Evolutionary conservation across 2,797 vertebrate species (phyloP).

Genomic region (Hydrolagus colliei): DNA sequence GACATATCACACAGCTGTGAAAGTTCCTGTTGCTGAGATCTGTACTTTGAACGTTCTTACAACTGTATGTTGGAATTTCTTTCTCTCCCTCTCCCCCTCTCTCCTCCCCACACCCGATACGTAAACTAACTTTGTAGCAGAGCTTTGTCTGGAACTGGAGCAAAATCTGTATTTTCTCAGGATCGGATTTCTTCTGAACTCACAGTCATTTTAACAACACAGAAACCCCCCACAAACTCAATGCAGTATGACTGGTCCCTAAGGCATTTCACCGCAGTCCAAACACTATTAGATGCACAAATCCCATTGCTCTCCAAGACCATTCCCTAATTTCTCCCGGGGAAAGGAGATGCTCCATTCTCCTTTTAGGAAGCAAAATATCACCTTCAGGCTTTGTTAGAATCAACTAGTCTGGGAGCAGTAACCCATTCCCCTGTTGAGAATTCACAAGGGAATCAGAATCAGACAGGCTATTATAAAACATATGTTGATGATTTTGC

Average conservation of each 20-base stretch:
- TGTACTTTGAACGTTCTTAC: too few relatives aligned
- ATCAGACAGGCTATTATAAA: not conserved
- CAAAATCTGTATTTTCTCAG: too few relatives aligned
- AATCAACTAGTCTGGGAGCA: not conserved
- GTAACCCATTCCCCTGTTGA: not conserved
- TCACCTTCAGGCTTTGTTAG: not conserved
- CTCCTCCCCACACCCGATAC: too few relatives aligned
- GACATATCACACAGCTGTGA: too few relatives aligned
- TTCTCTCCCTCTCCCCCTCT: too few relatives aligned
- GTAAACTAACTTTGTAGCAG: too few relatives aligned
- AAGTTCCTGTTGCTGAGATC: too few relatives aligned
- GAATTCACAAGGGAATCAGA: not conserved
- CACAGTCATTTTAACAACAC: not conserved
- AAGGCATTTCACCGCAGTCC: not conserved
- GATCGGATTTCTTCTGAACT: not conserved
- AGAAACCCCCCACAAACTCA: too few relatives aligned
- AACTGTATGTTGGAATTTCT: too few relatives aligned
- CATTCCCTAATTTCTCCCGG: too few relatives aligned
- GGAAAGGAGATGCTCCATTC: too few relatives aligned
- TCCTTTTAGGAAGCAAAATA: not conserved
- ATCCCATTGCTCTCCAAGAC: not conserved
- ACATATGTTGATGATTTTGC: not conserved
- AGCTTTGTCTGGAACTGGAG: too few relatives aligned
- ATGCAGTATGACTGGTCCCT: not conserved
- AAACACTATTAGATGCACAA: not conserved